These are phyloP conservation scores for Drosophila pseudoobscura DNA, from an alignment of 1,140 invertebrate species.

Conservation along the genomic window DNA sequence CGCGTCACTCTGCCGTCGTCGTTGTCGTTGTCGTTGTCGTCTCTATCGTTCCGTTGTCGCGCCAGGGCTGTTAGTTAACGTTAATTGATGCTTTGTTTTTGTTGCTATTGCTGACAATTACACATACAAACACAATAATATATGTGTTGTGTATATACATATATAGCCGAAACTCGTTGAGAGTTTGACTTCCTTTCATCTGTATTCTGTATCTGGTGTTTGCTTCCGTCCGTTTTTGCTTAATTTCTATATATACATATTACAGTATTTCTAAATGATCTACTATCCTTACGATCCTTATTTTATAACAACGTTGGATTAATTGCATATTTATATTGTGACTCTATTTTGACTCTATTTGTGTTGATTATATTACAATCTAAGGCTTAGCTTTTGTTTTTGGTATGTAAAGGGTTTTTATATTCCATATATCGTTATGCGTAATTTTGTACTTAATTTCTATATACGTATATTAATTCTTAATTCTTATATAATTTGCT, in stretches of 20 bases:
- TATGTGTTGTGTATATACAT: not conserved
- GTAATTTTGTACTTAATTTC: constrained; percentile 2
- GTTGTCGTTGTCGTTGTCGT: too few relatives aligned
- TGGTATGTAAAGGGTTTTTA: too few relatives aligned
- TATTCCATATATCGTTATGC: not conserved
- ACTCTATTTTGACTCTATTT: not conserved
- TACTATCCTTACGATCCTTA: too few relatives aligned
- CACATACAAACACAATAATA: constrained; percentile 22
- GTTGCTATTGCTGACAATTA: constrained; percentile 58
- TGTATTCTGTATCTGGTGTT: constrained; percentile 32
- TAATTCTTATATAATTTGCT: constrained; percentile 3
- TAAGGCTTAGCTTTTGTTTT: not conserved
- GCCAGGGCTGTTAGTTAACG: constrained; percentile 56
- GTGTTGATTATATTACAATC: not conserved
- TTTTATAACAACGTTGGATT: constrained; percentile 38
- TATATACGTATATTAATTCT: not conserved
- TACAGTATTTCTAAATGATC: too few relatives aligned
- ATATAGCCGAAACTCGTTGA: not conserved
- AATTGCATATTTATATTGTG: constrained; percentile 39
- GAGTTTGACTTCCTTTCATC: constrained; percentile 5
- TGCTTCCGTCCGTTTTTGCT: constrained; percentile 32
- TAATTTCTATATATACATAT: constrained; percentile 6
- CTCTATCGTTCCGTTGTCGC: constrained; percentile 40
- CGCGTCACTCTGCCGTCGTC: constrained; percentile 39
- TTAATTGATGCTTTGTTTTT: constrained; percentile 69